Evolutionary conservation across 2,797 vertebrate genomes (phyloP).

Genomic region (Columba guinea): DNA sequence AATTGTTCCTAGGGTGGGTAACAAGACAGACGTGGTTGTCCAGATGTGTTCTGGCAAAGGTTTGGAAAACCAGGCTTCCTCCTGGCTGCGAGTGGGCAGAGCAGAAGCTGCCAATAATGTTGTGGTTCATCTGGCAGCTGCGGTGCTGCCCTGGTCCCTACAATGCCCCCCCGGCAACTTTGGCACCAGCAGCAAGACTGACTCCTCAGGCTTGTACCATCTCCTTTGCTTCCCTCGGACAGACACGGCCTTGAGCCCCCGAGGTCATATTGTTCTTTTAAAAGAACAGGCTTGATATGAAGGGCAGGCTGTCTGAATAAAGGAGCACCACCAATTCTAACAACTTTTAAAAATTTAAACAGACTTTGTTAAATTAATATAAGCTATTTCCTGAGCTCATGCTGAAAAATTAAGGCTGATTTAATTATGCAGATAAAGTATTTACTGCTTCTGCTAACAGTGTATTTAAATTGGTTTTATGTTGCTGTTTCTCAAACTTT

Average conservation of each 20-base stretch:
- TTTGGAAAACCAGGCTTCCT: background rate
- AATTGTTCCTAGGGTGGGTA: background rate
- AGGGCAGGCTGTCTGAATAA: background rate
- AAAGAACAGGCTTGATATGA: background rate
- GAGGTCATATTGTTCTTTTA: background rate
- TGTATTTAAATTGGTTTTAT: background rate
- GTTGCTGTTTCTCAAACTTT: background rate
- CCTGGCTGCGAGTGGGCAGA: background rate
- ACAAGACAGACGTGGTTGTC: fast-evolving
- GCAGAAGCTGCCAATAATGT: fast-evolving
- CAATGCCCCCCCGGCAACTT: no score
- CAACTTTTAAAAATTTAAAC: background rate
- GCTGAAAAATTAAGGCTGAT: background rate
- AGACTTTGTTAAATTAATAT: background rate
- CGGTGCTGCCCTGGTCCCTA: background rate
- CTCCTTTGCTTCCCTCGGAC: background rate
- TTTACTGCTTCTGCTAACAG: fast-evolving
- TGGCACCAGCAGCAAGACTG: background rate
- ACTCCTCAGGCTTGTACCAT: fast-evolving
- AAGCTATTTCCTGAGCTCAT: background rate
- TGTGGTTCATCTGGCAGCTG: background rate
- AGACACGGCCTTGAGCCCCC: background rate
- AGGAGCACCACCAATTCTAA: background rate
- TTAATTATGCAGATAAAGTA: background rate
- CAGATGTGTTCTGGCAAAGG: background rate